These are phyloP conservation scores for Pangasius sanitwongsei DNA, from an alignment of 2,797 vertebrate genomes.

Conservation along the genomic window DNA sequence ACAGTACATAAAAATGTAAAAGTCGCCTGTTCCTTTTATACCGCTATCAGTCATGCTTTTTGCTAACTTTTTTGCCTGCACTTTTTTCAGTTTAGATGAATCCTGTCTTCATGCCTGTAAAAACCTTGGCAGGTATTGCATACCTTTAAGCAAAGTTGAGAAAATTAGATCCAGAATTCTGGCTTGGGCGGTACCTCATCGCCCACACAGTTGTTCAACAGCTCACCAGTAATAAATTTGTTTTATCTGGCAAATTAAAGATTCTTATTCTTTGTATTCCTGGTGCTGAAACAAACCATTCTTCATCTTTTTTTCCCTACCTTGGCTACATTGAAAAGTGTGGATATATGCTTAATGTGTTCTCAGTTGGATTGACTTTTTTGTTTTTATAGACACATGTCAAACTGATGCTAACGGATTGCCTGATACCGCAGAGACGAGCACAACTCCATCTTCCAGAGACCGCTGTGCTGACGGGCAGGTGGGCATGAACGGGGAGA, in stretches of 20 bases:
- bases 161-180: conserved; percentile 80
- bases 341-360: neutral
- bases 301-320: conserved; percentile 16
- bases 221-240: conserved; percentile 61
- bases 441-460: conserved; percentile 66
- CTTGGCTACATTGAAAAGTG: neutral
- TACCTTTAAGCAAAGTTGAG: conserved; percentile 68
- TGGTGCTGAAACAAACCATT: conserved; percentile 54
- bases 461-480: conserved; percentile 72
- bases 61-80: conserved; percentile 42
- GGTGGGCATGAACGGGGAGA: conserved; percentile 74
- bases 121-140: conserved; percentile 73
- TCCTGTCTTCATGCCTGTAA: conserved; percentile 74
- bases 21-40: neutral
- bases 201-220: conserved; percentile 65
- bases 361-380: neutral
- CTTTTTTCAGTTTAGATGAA: conserved; percentile 70
- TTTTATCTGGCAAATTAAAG: conserved; percentile 68
- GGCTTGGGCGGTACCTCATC: conserved; percentile 72
- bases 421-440: conserved; percentile 68
- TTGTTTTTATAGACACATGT: conserved; percentile 78
- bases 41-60: neutral
- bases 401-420: conserved; percentile 68
- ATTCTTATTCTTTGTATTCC: conserved; percentile 46
- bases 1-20: neutral